phyloP scores from a whole-genome alignment of 2,797 vertebrate genomes.

The Alca torda region DNA sequence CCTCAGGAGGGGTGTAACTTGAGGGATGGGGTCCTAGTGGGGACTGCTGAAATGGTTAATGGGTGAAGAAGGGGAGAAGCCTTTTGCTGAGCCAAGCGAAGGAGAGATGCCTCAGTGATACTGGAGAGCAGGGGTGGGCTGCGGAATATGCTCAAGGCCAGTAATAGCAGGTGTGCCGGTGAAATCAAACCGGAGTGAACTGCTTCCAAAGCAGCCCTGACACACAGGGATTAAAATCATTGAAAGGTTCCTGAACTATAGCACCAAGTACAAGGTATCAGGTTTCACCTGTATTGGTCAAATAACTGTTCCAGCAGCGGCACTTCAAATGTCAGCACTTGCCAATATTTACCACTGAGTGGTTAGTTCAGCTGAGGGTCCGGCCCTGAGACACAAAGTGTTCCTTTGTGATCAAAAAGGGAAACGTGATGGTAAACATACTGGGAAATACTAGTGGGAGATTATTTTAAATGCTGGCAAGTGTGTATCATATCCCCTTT shows the following conservation, averaged over 20 bases:
- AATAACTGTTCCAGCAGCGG: background rate
- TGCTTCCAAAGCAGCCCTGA: background rate
- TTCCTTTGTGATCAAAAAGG: background rate
- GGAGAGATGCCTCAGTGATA: background rate
- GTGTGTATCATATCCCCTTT: background rate
- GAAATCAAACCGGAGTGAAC: background rate
- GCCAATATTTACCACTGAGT: background rate
- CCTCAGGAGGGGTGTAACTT: background rate
- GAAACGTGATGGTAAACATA: background rate
- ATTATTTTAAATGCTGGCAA: background rate
- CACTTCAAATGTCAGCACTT: slow-evolving; percentile 23
- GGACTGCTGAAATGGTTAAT: background rate
- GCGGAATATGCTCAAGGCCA: background rate
- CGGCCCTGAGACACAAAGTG: background rate
- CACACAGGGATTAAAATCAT: background rate
- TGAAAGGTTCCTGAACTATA: background rate
- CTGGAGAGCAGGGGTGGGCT: background rate
- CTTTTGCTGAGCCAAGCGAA: background rate
- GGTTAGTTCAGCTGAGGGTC: background rate
- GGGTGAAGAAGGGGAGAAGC: background rate
- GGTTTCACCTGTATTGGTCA: background rate
- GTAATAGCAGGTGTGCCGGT: background rate
- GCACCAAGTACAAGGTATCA: background rate
- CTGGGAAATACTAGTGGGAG: background rate
- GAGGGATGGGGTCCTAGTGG: background rate